Evolutionary conservation across 2,113 vertebrate species (phyloP).

Genomic region (Scophthalmus maximus): DNA sequence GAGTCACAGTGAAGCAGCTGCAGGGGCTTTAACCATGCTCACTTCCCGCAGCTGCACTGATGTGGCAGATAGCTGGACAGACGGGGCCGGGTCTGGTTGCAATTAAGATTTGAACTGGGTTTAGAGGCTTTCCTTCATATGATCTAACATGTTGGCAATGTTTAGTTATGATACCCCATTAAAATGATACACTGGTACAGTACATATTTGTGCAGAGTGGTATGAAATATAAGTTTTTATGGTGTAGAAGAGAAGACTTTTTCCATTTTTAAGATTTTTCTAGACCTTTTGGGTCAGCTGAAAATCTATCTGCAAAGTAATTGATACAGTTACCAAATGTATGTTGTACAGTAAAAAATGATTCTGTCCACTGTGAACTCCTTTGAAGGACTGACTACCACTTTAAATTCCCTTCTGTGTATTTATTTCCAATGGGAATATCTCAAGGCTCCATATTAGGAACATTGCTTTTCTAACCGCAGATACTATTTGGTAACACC

Average conservation of each 20-base stretch:
- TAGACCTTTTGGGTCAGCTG: not conserved
- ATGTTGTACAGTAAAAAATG: no score
- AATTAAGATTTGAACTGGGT: conserved; percentile 9
- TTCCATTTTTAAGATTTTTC: not conserved
- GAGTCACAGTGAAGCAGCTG: conserved; percentile 53
- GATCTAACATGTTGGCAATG: not conserved
- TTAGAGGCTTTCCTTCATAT: conserved; percentile 19
- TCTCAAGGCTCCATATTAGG: not conserved
- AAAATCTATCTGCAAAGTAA: not conserved
- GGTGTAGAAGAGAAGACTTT: not conserved
- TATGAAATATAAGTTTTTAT: not conserved
- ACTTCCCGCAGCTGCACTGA: conserved; percentile 23
- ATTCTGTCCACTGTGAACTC: no score
- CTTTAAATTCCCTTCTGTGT: no score
- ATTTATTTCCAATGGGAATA: not conserved
- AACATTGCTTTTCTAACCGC: not conserved
- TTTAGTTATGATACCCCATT: not conserved
- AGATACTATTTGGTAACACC: not conserved
- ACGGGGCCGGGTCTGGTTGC: not conserved
- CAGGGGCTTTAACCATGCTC: conserved; percentile 18
- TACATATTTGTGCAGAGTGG: not conserved
- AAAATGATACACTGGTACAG: not conserved
- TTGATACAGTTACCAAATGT: not conserved
- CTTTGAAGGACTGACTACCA: no score
- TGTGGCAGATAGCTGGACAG: conserved; percentile 6